A percentile compares a stretch with the other conserved stretches of the same genome.
Evolutionary conservation across 2,113 vertebrate species (phyloP).

Genomic region (Naja naja): DNA sequence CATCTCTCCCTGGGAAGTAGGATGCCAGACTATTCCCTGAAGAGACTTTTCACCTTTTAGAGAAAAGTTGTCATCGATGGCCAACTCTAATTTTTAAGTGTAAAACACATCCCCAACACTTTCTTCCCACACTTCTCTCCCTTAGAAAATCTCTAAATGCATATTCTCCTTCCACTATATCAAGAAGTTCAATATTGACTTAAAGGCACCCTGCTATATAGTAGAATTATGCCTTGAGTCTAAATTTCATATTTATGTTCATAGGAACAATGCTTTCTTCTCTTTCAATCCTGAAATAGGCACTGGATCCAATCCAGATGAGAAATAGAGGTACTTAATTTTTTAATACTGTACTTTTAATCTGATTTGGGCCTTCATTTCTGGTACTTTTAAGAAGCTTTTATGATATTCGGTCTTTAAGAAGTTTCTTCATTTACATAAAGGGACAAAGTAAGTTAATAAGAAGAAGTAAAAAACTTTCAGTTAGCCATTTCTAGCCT

Average conservation of each 20-base stretch:
- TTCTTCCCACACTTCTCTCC: not conserved
- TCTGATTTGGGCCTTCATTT: not conserved
- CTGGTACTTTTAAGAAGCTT: not conserved
- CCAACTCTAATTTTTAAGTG: not conserved
- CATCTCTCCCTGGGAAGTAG: slow-evolving; percentile 15
- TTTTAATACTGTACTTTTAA: not conserved
- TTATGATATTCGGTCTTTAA: not conserved
- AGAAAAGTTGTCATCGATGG: not conserved
- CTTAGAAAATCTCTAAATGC: not conserved
- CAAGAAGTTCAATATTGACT: not conserved
- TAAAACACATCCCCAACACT: not conserved
- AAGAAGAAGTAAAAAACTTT: not conserved
- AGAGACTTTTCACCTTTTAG: not conserved
- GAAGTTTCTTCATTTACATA: not conserved
- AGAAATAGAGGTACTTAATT: not conserved
- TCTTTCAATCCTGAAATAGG: not conserved
- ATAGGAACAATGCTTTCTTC: not conserved
- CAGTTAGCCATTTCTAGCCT: not conserved
- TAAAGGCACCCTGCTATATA: not conserved
- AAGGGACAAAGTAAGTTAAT: not conserved
- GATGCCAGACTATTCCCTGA: not conserved
- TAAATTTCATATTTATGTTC: not conserved
- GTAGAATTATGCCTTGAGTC: not conserved
- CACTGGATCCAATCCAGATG: not conserved
- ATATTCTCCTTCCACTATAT: not conserved